Conservation (phyloP, 1,140 invertebrate species). For the Hylaeus anthracinus region DNA sequence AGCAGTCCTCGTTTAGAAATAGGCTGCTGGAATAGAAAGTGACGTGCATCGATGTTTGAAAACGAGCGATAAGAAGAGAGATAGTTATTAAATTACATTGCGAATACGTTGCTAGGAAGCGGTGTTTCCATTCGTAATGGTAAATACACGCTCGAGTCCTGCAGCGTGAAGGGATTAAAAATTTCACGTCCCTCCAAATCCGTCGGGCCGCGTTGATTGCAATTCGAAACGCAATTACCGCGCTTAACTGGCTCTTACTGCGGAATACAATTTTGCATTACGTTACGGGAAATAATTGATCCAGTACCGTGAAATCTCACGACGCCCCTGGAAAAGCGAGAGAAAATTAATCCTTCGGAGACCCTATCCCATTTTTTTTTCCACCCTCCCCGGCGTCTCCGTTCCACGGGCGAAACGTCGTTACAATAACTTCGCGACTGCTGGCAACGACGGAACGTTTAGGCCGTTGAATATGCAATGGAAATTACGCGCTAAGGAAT, state of each 20-base stretch:
- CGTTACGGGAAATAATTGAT: slow-evolving; percentile 51
- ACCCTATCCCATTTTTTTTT: background rate
- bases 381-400: slow-evolving; percentile 30
- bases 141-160: background rate
- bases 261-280: slow-evolving; percentile 36
- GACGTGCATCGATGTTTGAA: too few species aligned
- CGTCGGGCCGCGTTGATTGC: slow-evolving; percentile 28
- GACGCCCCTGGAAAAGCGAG: slow-evolving; percentile 44
- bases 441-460: slow-evolving; percentile 65
- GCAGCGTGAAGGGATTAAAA: background rate
- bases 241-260: slow-evolving; percentile 39
- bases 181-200: background rate
- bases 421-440: slow-evolving; percentile 68
- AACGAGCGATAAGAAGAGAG: too few species aligned
- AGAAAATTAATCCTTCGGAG: slow-evolving; percentile 63
- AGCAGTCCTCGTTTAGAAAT: too few species aligned
- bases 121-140: background rate
- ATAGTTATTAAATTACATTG: too few species aligned
- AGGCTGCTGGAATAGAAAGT: too few species aligned
- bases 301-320: slow-evolving; percentile 38
- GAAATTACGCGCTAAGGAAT: slow-evolving; percentile 56
- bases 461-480: slow-evolving; percentile 68
- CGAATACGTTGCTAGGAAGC: background rate
- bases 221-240: slow-evolving; percentile 38
- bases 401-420: slow-evolving; percentile 49